phyloP scores from a whole-genome alignment of 2,888 invertebrate genomes.

The Argyresthia goedartella region DNA sequence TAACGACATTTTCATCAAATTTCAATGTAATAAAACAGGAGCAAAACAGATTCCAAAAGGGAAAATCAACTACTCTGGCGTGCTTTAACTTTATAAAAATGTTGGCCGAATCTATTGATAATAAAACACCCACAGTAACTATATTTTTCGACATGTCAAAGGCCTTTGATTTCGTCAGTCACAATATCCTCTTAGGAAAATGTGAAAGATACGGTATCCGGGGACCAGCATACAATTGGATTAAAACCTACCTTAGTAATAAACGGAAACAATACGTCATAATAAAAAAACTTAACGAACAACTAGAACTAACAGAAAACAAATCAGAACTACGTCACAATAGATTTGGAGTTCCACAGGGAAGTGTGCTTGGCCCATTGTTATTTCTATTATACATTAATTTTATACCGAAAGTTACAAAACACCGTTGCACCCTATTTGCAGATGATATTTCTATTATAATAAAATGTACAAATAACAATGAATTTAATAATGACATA shows the following conservation, averaged over 20 bases:
- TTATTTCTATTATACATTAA: constrained; percentile 9
- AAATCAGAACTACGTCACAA: background rate
- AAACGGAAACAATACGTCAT: constrained; percentile 10
- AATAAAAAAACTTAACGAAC: constrained; percentile 4
- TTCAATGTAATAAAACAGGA: background rate
- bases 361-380: constrained; percentile 9
- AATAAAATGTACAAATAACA: constrained; percentile 5
- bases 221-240: constrained; percentile 10
- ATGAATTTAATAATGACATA: constrained; percentile 5
- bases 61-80: constrained; percentile 9
- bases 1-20: background rate
- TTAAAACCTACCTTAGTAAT: constrained; percentile 11
- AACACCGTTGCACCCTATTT: constrained; percentile 6
- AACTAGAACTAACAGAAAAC: background rate
- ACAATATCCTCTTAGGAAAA: constrained; percentile 11
- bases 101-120: constrained; percentile 6
- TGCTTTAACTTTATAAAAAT: constrained; percentile 9
- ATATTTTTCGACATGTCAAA: constrained; percentile 16
- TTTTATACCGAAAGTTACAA: constrained; percentile 5
- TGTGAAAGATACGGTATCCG: constrained; percentile 11
- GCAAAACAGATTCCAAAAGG: constrained; percentile 4
- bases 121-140: constrained; percentile 12
- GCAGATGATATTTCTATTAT: constrained; percentile 21
- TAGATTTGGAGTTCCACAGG: constrained; percentile 6
- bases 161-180: constrained; percentile 14